phyloP scores from a whole-genome alignment of 2,113 vertebrate genomes.

The Hydropotes inermis region DNA sequence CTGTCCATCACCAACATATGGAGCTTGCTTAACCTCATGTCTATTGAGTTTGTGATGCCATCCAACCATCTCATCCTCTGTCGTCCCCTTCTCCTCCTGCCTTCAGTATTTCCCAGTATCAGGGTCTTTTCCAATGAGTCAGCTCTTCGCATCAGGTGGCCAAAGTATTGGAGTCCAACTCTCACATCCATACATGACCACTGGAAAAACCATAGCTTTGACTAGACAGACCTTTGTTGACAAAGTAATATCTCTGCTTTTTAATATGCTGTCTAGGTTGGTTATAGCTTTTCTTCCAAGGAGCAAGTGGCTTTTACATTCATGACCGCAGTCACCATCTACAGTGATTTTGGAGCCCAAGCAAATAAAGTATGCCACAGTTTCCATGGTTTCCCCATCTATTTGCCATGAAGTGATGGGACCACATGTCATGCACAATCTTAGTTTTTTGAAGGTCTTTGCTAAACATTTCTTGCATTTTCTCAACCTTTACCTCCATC shows the following conservation, averaged over 20 bases:
- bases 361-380: background rate
- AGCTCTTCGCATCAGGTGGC: rapidly evolving
- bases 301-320: background rate
- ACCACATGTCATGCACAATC: background rate
- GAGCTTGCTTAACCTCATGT: background rate
- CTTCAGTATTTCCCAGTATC: background rate
- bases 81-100: rapidly evolving
- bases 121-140: background rate
- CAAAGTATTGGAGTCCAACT: background rate
- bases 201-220: background rate
- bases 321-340: background rate
- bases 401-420: background rate
- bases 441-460: background rate
- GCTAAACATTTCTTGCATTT: background rate
- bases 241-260: background rate
- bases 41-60: background rate
- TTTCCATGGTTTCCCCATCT: background rate
- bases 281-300: background rate
- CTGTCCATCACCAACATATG: background rate
- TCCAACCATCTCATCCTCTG: background rate
- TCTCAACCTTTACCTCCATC: background rate
- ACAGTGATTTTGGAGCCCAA: background rate
- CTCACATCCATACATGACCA: background rate
- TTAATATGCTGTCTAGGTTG: background rate
- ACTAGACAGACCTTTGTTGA: background rate